Conservation (phyloP, 2,888 invertebrate genomes). For the Callosobruchus maculatus region DNA sequence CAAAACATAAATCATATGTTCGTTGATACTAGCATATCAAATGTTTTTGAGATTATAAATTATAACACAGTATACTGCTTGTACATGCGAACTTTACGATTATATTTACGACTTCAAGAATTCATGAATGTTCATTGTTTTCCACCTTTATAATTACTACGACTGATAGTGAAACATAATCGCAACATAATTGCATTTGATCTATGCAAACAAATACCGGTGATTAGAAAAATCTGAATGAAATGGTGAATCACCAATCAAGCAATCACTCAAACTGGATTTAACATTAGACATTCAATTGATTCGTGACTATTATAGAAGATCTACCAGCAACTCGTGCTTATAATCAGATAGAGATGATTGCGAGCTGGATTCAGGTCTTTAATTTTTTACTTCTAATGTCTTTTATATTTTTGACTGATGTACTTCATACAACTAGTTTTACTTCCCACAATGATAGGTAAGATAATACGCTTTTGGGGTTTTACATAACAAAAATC, state of each 20-base stretch:
- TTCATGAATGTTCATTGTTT: not conserved
- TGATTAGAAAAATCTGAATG: not conserved
- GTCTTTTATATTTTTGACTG: no score
- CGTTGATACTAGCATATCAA: not conserved
- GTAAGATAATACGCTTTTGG: no score
- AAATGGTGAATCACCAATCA: not conserved
- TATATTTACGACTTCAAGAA: not conserved
- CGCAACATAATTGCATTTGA: not conserved
- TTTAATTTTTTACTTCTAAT: no score
- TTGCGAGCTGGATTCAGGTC: no score
- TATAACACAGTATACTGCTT: not conserved
- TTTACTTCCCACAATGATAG: no score
- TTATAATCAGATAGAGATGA: no score
- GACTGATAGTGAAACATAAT: not conserved
- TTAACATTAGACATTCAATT: no score
- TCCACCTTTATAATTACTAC: not conserved
- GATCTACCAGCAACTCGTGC: no score
- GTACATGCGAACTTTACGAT: not conserved
- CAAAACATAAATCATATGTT: not conserved
- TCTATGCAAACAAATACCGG: not conserved
- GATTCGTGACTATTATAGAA: no score
- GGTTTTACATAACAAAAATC: no score
- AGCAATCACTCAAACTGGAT: no score
- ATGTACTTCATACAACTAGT: no score
- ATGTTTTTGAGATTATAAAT: not conserved